Base-by-base conservation (phyloP, 1,140 invertebrate genomes). In the Oedothorax gibbosus region DNA sequence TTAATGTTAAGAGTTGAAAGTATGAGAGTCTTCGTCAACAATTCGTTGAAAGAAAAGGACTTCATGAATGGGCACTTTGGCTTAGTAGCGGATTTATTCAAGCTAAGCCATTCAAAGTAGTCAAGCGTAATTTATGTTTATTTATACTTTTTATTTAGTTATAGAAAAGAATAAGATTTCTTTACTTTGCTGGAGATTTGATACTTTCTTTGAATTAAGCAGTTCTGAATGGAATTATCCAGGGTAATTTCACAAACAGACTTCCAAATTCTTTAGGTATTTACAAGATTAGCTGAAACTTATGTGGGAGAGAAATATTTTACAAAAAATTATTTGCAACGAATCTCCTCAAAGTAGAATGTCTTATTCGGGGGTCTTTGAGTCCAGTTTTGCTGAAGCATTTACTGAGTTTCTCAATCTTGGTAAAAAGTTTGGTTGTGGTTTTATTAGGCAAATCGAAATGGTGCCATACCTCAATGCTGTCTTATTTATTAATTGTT, bases 51-150 rank as follows among this genome's bases (percentile, higher is more conserved):
- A 35, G 35, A 35, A 35, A 35, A 35, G 35, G 35, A 35, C 35
- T 35, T 35, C 35, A 35, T 35, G 35, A 35, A 35, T 35, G 35
- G 35, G 35, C 35, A 35, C 12, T 51, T 71, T 15, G 75, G 75
- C 57, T 56, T 50, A n/a, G 50, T 57, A 49, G 75, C 75, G 35
- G 75, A 50, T 77, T 51, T 35, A 64, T 50, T 35, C 57, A 64
- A 79, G 35, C 35, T 35, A 35, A 35, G 77, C 64, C 77, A 79
- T 66, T 62, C 77, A 79, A 35, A 79, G 77, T 79, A 79, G 77
- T 79, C 77, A 79, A 79, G 49, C 18, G 64, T 35, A 35, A 35
- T 79, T 79, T 77, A 20, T 77, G 57, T 77, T 77, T 79, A 79
- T 79, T 79, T 79, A 79, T 79, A 75, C 69, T 75, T 75, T 75